Evolutionary conservation across 2,113 vertebrate species (phyloP).

Genomic region (Pica pica): DNA sequence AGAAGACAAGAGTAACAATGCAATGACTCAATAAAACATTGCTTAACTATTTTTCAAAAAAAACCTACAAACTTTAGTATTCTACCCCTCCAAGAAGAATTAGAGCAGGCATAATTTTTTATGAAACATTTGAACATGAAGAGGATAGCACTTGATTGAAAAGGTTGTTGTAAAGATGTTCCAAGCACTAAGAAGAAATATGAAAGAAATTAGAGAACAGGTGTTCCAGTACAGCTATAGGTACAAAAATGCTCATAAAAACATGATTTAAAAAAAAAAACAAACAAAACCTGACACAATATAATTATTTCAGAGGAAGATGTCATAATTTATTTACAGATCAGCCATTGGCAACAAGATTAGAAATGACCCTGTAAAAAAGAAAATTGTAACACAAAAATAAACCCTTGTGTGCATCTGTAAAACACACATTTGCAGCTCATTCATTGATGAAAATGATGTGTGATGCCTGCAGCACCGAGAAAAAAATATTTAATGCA

Average conservation of each 20-base stretch:
- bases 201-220: background rate
- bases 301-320: background rate
- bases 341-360: background rate
- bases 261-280: background rate
- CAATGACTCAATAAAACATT: background rate
- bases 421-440: background rate
- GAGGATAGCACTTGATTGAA: background rate
- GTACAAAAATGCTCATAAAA: background rate
- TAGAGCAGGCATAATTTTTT: background rate
- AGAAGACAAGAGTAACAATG: background rate
- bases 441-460: background rate
- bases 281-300: background rate
- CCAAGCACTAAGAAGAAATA: background rate
- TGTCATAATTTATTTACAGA: background rate
- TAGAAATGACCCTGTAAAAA: background rate
- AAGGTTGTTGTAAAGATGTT: background rate
- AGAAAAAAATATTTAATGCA: background rate
- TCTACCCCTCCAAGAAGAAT: background rate
- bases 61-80: background rate
- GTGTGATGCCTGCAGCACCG: background rate
- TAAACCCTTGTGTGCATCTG: background rate
- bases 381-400: background rate
- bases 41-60: background rate
- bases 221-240: background rate
- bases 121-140: background rate